Evolutionary conservation across 2,888 invertebrate species (phyloP), one percentile per base, ranked within the genome.

Genomic region (Micoletzkya japonica): DNA sequence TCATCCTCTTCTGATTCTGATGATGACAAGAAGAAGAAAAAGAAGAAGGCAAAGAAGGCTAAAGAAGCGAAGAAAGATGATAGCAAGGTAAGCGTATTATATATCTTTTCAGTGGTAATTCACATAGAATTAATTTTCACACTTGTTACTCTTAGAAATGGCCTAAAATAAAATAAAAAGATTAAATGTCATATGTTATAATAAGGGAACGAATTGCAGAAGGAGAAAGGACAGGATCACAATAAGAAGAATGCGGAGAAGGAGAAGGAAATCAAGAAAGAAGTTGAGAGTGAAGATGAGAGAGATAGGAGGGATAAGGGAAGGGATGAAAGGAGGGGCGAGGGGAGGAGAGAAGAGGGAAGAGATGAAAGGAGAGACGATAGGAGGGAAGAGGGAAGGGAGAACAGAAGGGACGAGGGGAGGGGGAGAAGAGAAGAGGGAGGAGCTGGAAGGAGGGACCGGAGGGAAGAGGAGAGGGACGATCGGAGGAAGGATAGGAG

Each of bases 1-100:
- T 76, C 76, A 2, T 72, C 73, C 4, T 73, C 73, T 36, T 76
- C 75, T 4, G 72, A 70, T 54, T 71, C 70, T 54, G 70, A 71
- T 17, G 54, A 70, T 10, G 64, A 74, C n/a, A 68, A 73, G 32
- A 76, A 77, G 72, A 76, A 73, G 63, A 56, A n/a, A 37, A 73
- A 71, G 14, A 64, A 50, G 20, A 64, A 52, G 28, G 24, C 57
- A 30, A 71, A 72, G 54, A 70, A 70, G 24, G 59, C 24, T 37
- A 49, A 44, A 49, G 32, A 58, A 52, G 59, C 24, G 58, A 70
- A 56, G 70, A 61, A 28, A 50, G 34, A 20, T 52, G 54, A 70
- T 63, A 36, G 24, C 69, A 63, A 57, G n/a, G n/a, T n/a, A n/a
- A n/a, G n/a, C n/a, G n/a, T n/a, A n/a, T n/a, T n/a, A 49, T 30